phyloP scores from a whole-genome alignment of 1,140 invertebrate species.

The Caenorhabditis elegans region DNA sequence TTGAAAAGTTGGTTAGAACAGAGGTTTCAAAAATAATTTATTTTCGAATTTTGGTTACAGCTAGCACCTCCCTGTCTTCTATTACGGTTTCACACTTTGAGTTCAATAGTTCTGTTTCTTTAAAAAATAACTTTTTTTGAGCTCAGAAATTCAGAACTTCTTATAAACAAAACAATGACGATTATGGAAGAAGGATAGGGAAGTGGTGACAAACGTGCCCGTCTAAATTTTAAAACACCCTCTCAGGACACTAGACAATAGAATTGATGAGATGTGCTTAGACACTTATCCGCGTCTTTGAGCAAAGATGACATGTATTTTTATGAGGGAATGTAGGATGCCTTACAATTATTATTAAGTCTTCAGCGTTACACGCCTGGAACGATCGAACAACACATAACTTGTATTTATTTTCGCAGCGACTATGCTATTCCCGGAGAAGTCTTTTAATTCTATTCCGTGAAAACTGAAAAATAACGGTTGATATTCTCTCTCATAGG shows the following conservation, averaged over 20 bases:
- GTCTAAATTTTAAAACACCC: slow-evolving; percentile 1
- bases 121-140: not conserved
- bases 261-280: not conserved
- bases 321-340: not conserved
- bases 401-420: not conserved
- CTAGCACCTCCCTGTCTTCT: too few relatives aligned
- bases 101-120: not conserved
- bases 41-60: too few relatives aligned
- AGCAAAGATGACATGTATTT: not conserved
- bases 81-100: too few relatives aligned
- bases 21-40: too few relatives aligned
- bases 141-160: not conserved
- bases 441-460: too few relatives aligned
- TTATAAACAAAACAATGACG: not conserved
- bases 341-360: not conserved
- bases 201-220: not conserved
- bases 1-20: too few relatives aligned
- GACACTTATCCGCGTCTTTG: not conserved
- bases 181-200: not conserved
- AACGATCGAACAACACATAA: not conserved
- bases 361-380: not conserved
- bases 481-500: too few relatives aligned
- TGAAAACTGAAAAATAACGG: too few relatives aligned
- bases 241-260: not conserved
- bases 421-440: too few relatives aligned